Evolutionary conservation across 92 coral and sea anemone species (phyloP).

Genomic region (Porites divaricata): DNA sequence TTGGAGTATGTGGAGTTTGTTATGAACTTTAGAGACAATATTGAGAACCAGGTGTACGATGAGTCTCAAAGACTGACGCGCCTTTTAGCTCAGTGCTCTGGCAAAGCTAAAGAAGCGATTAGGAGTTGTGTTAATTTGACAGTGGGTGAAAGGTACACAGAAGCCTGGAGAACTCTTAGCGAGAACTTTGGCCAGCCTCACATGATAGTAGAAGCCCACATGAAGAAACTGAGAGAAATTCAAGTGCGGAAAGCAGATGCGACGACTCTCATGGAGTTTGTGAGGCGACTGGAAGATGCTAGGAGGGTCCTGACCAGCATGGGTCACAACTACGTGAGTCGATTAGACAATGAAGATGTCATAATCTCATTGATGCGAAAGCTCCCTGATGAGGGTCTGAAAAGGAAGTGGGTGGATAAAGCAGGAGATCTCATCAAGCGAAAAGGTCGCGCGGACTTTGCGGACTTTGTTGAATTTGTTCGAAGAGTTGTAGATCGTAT

Average conservation of each 20-base stretch:
- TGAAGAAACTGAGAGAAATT: conserved; percentile 66
- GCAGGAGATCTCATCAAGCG: conserved; percentile 77
- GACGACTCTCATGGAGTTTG: conserved; percentile 69
- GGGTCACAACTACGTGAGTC: conserved; percentile 57
- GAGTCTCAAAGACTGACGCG: conserved; percentile 77
- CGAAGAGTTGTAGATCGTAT: conserved; percentile 42
- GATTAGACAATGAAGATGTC: conserved; percentile 76
- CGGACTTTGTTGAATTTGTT: conserved; percentile 64
- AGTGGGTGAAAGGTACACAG: conserved; percentile 60
- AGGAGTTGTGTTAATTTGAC: conserved; percentile 33
- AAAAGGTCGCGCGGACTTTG: conserved; percentile 52
- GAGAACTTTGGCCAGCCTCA: conserved; percentile 83
- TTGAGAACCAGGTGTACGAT: conserved; percentile 66
- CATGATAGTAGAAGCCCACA: conserved; percentile 75
- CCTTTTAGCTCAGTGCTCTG: conserved; percentile 65
- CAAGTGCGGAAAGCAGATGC: conserved; percentile 67
- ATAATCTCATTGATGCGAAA: conserved; percentile 74
- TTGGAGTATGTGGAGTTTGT: conserved; percentile 57
- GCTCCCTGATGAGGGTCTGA: conserved; percentile 73
- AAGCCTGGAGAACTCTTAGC: conserved; percentile 52
- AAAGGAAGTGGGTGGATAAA: conserved; percentile 72
- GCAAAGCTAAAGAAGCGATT: conserved; percentile 73
- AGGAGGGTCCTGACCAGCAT: conserved; percentile 65
- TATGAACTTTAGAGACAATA: conserved; percentile 61
- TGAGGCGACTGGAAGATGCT: conserved; percentile 61